Evolutionary conservation across 2,113 vertebrate species (phyloP).

Genomic region (Gasterosteus nipponicus): DNA sequence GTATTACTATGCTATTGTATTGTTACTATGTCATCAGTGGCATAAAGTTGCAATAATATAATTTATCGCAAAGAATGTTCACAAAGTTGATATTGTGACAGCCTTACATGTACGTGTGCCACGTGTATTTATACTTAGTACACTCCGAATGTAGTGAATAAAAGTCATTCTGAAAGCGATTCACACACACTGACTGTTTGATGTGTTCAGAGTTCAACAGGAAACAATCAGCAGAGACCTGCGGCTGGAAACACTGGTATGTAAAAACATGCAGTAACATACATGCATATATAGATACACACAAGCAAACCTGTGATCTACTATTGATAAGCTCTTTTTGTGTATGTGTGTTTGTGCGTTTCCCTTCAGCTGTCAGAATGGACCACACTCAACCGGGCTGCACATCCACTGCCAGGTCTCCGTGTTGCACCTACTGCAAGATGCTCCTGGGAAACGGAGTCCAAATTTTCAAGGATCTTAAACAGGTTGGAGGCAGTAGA

Average conservation of each 20-base stretch:
- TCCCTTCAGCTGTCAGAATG: conserved; percentile 73
- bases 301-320: not conserved
- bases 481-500: conserved; percentile 42
- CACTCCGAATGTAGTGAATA: not conserved
- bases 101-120: too few relatives aligned
- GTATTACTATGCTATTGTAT: too few relatives aligned
- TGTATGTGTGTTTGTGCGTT: conserved; percentile 16
- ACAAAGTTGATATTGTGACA: too few relatives aligned
- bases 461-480: conserved; percentile 83
- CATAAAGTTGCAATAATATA: too few relatives aligned
- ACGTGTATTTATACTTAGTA: too few relatives aligned
- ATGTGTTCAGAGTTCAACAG: conserved; percentile 30
- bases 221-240: conserved; percentile 38
- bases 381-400: conserved; percentile 64
- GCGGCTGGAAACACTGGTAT: conserved; percentile 26
- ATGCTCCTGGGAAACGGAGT: conserved; percentile 92
- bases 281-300: not conserved
- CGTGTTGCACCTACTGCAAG: conserved; percentile 91
- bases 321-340: not conserved
- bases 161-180: not conserved
- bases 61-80: too few relatives aligned
- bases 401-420: conserved; percentile 58
- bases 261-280: not conserved
- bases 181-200: not conserved
- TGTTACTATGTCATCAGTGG: too few relatives aligned